Conservation (phyloP, 64 coral and sea anemone genomes). For the Platygyra sinensis region DNA sequence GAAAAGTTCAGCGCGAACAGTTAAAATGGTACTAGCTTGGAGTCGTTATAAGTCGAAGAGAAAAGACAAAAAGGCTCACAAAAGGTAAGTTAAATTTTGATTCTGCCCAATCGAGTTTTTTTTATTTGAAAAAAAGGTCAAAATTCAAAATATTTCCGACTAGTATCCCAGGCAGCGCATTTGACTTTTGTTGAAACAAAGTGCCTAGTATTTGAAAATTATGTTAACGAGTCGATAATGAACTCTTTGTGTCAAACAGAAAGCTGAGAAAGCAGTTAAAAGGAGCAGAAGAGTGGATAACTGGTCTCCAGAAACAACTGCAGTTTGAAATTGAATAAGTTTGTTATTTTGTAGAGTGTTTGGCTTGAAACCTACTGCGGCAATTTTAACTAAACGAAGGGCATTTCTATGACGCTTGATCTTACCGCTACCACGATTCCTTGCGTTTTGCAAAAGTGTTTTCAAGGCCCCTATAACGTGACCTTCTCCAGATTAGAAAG, state of each 20-base stretch:
- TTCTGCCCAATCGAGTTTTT: background rate
- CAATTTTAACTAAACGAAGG: background rate
- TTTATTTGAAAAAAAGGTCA: too few relatives aligned
- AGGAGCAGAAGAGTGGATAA: background rate
- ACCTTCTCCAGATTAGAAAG: too few relatives aligned
- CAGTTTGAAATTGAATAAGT: conserved; percentile 12
- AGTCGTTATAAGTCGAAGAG: background rate
- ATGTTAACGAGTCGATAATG: too few relatives aligned
- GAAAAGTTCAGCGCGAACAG: background rate
- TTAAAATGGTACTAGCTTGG: background rate
- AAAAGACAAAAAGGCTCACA: background rate
- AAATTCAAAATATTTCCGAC: background rate
- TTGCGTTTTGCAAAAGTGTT: too few relatives aligned
- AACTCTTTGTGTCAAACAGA: background rate
- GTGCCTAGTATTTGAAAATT: too few relatives aligned
- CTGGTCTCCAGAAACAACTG: conserved; percentile 14
- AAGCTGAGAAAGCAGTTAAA: conserved; percentile 1
- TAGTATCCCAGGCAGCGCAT: background rate
- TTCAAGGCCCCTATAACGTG: too few relatives aligned
- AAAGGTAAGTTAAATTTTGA: background rate
- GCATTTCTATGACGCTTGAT: too few relatives aligned
- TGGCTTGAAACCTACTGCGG: too few relatives aligned
- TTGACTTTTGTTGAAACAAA: background rate
- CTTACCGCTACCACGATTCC: too few relatives aligned
- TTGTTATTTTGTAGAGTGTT: background rate